These are phyloP conservation scores for Microctenopoma stevenorrisi DNA, from an alignment of 2,797 vertebrate species.

Conservation along the genomic window DNA sequence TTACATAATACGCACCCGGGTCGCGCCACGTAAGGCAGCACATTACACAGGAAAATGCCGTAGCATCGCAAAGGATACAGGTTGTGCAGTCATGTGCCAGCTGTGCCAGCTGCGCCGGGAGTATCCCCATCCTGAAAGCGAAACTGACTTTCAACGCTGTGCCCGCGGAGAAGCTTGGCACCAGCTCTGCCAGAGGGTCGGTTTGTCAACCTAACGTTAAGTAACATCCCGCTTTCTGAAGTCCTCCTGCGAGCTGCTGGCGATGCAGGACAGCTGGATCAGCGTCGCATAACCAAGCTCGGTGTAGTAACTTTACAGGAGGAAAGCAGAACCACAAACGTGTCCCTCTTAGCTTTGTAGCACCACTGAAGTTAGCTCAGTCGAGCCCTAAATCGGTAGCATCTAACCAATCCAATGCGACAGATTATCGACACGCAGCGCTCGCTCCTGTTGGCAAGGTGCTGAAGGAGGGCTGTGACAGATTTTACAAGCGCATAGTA, in stretches of 20 bases:
- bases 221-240: slow-evolving; percentile 36
- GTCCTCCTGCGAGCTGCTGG: slow-evolving; percentile 8
- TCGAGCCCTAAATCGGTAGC: slow-evolving; percentile 18
- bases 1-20: slow-evolving; percentile 55
- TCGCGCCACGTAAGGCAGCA: background rate
- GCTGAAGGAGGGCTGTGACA: slow-evolving; percentile 73
- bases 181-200: slow-evolving; percentile 19
- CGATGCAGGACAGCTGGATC: background rate
- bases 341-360: slow-evolving; percentile 22
- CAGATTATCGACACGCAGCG: slow-evolving; percentile 48
- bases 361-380: slow-evolving; percentile 38
- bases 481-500: slow-evolving; percentile 82
- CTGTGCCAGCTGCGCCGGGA: slow-evolving; percentile 51
- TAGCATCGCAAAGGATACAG: slow-evolving; percentile 71
- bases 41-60: slow-evolving; percentile 35
- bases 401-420: slow-evolving; percentile 56
- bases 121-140: slow-evolving; percentile 61
- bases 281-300: slow-evolving; percentile 1
- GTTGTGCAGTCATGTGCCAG: slow-evolving; percentile 56
- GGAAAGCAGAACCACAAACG: background rate
- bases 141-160: slow-evolving; percentile 43
- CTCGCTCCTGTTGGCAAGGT: slow-evolving; percentile 74
- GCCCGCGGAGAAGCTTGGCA: slow-evolving; percentile 60
- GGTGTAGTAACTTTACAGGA: background rate
- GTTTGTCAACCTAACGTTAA: slow-evolving; percentile 6